Evolutionary conservation across 2,888 invertebrate species (phyloP), one percentile per base, ranked within the genome.

Genomic region (Oxytorus armatus): DNA sequence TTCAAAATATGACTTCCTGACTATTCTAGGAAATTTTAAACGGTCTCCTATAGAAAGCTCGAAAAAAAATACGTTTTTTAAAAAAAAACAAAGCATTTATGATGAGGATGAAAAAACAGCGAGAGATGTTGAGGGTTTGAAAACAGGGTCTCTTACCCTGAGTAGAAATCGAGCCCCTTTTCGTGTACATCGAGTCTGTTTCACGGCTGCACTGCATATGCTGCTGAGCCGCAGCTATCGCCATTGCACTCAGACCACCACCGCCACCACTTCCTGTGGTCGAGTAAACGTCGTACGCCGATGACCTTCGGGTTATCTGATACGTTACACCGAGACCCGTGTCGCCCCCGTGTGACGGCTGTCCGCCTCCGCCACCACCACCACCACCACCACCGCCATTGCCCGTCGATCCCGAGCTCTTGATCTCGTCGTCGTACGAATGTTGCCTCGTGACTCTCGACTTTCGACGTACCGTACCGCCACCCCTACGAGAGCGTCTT

Each of bases 271-370:
- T 88, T 66, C 94, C 94, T 0, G 95, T 95, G 0, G 91, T 81
- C 8, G 95, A 95, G 86, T 96, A 96, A 11, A 97, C 96, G 88
- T 97, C 97, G 87, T 97, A 97, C 14, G 97, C 97, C 47, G 97
- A 97, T 81, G 96, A 96, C 87, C 96, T 94, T 88, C 97, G 93
- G 0, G 97, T 96, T 92, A 97, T 95, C 21, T 95, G 94, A 1
- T 95, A 94, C 11, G 96, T 96, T 63, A 96, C 93, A 21, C 94
- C 94, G 7, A 96, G 93, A 3, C 94, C 95, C 0, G 93, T 91
- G 70, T 95, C 94, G 14, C 86, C 85, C 21, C 85, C 87, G 66
- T 87, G 88, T 21, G 86, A 78, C 21, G 83, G 75, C 53, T 83
- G 80, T 63, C 83, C 82, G 4, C 85, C 82, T 1, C 68, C 73